A percentile compares a stretch with the other conserved stretches of the same genome.
These are phyloP conservation scores for Podabrus alpinus DNA, from an alignment of 2,888 invertebrate species.

Conservation along the genomic window DNA sequence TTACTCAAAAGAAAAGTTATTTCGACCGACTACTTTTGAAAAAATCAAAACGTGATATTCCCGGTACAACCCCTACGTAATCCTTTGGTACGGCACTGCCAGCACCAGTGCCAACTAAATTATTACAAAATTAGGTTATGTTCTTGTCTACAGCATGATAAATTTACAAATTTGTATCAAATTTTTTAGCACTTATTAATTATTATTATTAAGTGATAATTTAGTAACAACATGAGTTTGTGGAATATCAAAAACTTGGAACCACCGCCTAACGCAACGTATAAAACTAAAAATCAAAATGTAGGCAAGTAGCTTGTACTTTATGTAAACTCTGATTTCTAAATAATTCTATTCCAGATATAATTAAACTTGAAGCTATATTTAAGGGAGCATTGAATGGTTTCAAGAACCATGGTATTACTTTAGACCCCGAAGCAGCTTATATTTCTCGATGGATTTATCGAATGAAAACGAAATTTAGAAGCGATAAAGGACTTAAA, in stretches of 20 bases:
- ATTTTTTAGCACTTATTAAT: background rate
- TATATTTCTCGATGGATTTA: conserved; percentile 55
- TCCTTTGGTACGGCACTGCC: no score
- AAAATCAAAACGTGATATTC: no score
- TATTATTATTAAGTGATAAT: background rate
- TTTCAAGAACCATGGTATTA: conserved; percentile 41
- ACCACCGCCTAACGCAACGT: conserved; percentile 31
- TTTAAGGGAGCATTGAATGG: conserved; percentile 38
- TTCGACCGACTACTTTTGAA: no score
- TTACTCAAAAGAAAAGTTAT: no score
- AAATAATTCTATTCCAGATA: conserved; percentile 29
- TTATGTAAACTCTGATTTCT: background rate
- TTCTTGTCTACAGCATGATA: background rate
- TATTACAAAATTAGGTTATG: background rate
- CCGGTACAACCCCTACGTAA: no score
- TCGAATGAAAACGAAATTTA: conserved; percentile 58
- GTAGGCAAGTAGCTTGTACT: conserved; percentile 1
- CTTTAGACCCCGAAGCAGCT: conserved; percentile 53
- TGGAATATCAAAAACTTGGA: conserved; percentile 35
- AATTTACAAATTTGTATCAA: background rate
- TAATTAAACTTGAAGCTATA: conserved; percentile 18
- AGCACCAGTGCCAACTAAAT: no score
- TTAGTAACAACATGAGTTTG: conserved; percentile 14
- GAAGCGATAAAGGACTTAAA: conserved; percentile 58
- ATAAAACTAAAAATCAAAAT: conserved; percentile 17